These are phyloP conservation scores for Poecilia latipinna DNA, from an alignment of 2,113 vertebrate species.

Conservation along the genomic window DNA sequence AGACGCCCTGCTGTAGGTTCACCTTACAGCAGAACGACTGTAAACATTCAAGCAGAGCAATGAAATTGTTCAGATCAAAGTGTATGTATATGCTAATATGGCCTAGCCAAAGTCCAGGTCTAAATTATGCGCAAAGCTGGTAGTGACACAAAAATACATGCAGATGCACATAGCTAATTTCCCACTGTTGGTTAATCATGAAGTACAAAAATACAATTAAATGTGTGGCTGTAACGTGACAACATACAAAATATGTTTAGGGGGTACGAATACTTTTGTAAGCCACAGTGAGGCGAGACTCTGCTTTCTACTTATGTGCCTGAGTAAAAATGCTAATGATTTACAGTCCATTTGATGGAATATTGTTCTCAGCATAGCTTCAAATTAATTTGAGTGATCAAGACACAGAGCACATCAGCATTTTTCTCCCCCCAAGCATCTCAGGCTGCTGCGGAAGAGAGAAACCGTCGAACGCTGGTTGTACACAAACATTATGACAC, in stretches of 20 bases:
- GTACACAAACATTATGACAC: slow-evolving; percentile 16
- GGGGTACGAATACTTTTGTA: neutral
- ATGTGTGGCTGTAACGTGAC: no score
- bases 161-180: neutral
- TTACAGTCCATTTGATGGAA: slow-evolving; percentile 64
- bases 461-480: neutral
- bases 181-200: neutral
- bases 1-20: no score
- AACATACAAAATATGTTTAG: neutral
- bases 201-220: neutral
- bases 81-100: no score
- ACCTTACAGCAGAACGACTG: no score
- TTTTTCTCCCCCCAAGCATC: slow-evolving; percentile 24
- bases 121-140: neutral
- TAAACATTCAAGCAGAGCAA: no score
- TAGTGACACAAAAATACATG: neutral
- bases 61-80: no score
- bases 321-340: slow-evolving; percentile 31
- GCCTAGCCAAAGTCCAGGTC: neutral
- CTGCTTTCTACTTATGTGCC: neutral
- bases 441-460: slow-evolving; percentile 17
- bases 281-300: neutral
- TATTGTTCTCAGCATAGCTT: slow-evolving; percentile 66
- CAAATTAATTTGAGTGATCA: slow-evolving; percentile 71
- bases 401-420: slow-evolving; percentile 51